Evolutionary conservation across 2,113 vertebrate genomes (phyloP).

Genomic region (Sakesphorus luctuosus): DNA sequence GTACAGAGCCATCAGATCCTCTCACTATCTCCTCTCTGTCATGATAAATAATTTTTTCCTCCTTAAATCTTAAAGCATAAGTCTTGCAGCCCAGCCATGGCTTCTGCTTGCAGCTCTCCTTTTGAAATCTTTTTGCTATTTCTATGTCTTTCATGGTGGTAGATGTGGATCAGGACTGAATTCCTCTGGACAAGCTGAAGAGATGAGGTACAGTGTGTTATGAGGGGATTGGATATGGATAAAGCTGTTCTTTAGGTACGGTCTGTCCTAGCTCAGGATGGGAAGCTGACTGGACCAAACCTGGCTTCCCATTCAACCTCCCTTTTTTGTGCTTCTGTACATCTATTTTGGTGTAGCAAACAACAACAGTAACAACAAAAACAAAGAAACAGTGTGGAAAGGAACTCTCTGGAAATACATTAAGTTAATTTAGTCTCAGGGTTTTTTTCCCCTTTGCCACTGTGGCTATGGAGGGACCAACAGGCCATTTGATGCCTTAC

Average conservation of each 20-base stretch:
- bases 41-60: not conserved
- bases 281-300: not conserved
- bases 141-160: not conserved
- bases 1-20: not conserved
- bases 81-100: not conserved
- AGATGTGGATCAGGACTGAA: not conserved
- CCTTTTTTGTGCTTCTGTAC: not conserved
- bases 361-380: not conserved
- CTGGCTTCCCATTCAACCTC: not conserved
- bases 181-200: not conserved
- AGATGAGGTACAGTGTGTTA: not conserved
- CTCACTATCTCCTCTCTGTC: not conserved
- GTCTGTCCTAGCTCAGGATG: not conserved
- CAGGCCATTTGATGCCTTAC: not conserved
- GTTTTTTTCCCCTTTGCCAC: not conserved
- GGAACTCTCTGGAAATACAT: not conserved
- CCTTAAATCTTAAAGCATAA: not conserved
- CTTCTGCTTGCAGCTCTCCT: not conserved
- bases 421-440: not conserved
- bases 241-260: not conserved
- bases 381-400: not conserved
- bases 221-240: not conserved
- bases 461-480: accelerated
- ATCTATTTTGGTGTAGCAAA: not conserved
- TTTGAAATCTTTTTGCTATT: not conserved